Conservation (phyloP, 2,888 invertebrate species). For the Caenorhabditis afra region DNA sequence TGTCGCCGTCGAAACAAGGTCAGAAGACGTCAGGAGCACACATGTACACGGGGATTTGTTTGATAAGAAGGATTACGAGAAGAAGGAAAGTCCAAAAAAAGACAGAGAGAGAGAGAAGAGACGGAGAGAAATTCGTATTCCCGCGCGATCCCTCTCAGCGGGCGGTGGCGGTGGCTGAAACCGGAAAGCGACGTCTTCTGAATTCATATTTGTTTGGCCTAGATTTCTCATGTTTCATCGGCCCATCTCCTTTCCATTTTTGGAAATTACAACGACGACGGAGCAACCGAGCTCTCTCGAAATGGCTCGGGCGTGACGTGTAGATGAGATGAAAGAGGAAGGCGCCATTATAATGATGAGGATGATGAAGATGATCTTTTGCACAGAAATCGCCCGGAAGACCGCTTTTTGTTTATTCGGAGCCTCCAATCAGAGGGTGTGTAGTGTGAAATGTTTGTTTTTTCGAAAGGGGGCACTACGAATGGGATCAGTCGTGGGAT, state of each 20-base stretch:
- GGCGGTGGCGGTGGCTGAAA: constrained; percentile 21
- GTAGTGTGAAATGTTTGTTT: constrained; percentile 1
- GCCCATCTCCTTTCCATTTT: constrained; percentile 15
- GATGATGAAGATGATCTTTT: background rate
- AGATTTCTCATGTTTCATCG: constrained; percentile 54
- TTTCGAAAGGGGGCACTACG: background rate
- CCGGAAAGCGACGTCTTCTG: constrained; percentile 43
- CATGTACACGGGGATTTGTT: constrained; percentile 3
- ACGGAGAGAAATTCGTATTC: too few species aligned
- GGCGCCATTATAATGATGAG: constrained; percentile 1
- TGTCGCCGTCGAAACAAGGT: too few species aligned
- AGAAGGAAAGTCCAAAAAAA: background rate
- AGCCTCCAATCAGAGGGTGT: background rate
- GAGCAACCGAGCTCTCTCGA: background rate
- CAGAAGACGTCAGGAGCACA: background rate
- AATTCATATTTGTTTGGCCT: constrained; percentile 56
- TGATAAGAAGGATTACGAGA: constrained; percentile 7
- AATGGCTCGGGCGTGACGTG: constrained; percentile 7
- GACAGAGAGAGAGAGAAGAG: background rate
- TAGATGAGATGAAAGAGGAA: constrained; percentile 22
- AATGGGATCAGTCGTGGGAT: background rate
- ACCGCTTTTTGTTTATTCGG: too few species aligned
- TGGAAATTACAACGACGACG: constrained; percentile 42
- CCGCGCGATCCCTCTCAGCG: background rate
- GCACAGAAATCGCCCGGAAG: too few species aligned